Percentiles rank a stretch among this genome's conserved stretches.
Evolutionary conservation across 1,140 invertebrate genomes (phyloP).

Genomic region (Metopolophium dirhodum): DNA sequence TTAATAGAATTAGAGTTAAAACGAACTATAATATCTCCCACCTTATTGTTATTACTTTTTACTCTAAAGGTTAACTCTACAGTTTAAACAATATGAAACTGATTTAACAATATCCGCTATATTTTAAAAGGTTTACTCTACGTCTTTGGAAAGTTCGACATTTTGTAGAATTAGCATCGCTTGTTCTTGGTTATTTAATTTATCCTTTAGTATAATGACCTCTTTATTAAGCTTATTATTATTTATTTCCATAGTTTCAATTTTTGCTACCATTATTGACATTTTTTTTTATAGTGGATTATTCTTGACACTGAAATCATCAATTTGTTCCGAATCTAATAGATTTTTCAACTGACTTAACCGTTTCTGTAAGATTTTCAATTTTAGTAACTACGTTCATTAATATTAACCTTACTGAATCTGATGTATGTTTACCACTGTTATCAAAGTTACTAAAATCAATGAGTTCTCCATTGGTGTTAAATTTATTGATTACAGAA

Average conservation of each 20-base stretch:
- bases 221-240: neutral
- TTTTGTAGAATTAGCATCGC: neutral
- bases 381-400: neutral
- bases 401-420: neutral
- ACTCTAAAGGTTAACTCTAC: neutral
- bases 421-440: too few relatives aligned
- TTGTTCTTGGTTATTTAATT: neutral
- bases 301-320: neutral
- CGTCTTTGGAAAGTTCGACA: neutral
- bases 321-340: neutral
- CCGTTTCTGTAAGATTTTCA: neutral
- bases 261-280: neutral
- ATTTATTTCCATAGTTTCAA: neutral
- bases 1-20: too few relatives aligned
- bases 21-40: neutral
- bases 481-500: too few relatives aligned
- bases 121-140: neutral
- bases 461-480: too few relatives aligned
- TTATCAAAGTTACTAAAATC: too few relatives aligned
- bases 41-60: neutral
- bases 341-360: neutral
- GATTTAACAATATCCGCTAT: neutral
- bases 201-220: neutral
- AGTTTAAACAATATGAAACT: neutral
- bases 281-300: neutral